Evolutionary conservation across 2,797 vertebrate genomes (phyloP).

Genomic region (Neosilurus hyrtlii): DNA sequence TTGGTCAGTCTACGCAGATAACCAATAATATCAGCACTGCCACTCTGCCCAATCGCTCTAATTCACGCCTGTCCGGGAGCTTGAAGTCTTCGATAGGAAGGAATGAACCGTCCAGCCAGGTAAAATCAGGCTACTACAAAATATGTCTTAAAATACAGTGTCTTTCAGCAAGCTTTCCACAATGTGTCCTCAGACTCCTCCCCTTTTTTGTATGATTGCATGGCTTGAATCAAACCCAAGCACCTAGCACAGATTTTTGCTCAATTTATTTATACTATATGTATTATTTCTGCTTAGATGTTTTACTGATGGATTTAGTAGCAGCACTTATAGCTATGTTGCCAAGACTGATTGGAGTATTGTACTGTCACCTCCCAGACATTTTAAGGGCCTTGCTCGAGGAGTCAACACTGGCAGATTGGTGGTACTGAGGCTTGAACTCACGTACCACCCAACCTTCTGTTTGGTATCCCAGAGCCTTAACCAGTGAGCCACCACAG

Average conservation of each 20-base stretch:
- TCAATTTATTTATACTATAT: not conserved
- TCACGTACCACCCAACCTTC: too few species aligned
- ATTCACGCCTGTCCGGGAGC: slow-evolving; percentile 69
- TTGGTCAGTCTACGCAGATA: slow-evolving; percentile 47
- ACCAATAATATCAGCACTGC: slow-evolving; percentile 54
- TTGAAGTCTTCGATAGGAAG: slow-evolving; percentile 69
- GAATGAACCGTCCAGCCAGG: slow-evolving; percentile 76
- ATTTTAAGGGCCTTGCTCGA: not conserved
- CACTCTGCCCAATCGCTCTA: slow-evolving; percentile 62
- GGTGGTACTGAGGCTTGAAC: too few species aligned
- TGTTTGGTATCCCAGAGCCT: too few species aligned
- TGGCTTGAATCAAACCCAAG: not conserved
- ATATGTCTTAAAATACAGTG: not conserved
- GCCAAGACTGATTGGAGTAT: not conserved
- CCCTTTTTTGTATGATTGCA: not conserved
- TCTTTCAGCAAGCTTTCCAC: not conserved
- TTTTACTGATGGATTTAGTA: not conserved
- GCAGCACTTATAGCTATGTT: not conserved
- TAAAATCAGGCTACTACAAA: slow-evolving; percentile 60
- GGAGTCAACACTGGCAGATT: too few species aligned
- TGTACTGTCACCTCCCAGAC: not conserved
- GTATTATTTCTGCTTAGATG: not conserved
- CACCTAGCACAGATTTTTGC: not conserved
- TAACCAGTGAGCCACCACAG: too few species aligned
- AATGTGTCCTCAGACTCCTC: not conserved